Percentiles rank a stretch among this genome's conserved stretches.
Evolutionary conservation across 2,797 vertebrate species (phyloP).

Genomic region (Cossypha niveicapilla): DNA sequence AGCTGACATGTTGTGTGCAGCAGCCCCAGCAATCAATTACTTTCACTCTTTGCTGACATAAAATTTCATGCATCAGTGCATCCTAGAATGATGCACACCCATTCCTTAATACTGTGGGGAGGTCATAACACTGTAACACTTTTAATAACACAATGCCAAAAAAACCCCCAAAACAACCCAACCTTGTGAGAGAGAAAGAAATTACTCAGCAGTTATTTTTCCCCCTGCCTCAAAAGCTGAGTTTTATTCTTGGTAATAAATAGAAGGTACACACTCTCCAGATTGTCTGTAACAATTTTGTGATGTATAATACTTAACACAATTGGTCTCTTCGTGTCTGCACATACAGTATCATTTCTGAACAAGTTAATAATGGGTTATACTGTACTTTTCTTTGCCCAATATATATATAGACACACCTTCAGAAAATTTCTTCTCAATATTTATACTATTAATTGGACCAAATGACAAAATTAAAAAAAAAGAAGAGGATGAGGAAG

Average conservation of each 20-base stretch:
- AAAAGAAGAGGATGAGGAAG: not conserved
- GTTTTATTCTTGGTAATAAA: slow-evolving; percentile 41
- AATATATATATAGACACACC: slow-evolving; percentile 33
- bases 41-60: not conserved
- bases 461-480: not conserved
- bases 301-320: not conserved
- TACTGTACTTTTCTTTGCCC: slow-evolving; percentile 14
- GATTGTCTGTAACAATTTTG: slow-evolving; percentile 45
- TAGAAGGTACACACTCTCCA: slow-evolving; percentile 38
- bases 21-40: not conserved
- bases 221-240: not conserved
- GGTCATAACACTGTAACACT: slow-evolving; percentile 45
- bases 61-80: slow-evolving; percentile 30
- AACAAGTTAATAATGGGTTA: slow-evolving; percentile 55
- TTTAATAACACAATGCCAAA: slow-evolving; percentile 37
- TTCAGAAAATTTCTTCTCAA: slow-evolving; percentile 39
- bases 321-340: slow-evolving; percentile 14
- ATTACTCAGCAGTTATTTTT: not conserved
- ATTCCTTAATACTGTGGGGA: slow-evolving; percentile 55
- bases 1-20: not conserved
- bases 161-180: not conserved
- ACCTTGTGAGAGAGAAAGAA: not conserved
- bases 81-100: not conserved
- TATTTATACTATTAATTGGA: slow-evolving; percentile 40
- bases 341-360: slow-evolving; percentile 40